Base-by-base conservation (phyloP, 2,888 invertebrate species). In the Lottia scabra region DNA sequence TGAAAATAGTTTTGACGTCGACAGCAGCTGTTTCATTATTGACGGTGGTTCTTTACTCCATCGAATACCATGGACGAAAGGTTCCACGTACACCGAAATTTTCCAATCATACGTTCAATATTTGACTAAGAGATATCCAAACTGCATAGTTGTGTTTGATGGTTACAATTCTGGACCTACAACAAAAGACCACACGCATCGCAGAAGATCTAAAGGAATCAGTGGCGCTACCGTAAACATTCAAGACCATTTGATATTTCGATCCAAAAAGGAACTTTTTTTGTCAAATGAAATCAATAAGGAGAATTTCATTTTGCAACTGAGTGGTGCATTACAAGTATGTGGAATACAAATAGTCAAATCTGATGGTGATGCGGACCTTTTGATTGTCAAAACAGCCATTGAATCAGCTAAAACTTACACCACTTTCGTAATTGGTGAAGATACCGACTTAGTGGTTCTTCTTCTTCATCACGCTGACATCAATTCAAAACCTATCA, bases 321-420 rank as follows among this genome's bases (percentile, higher is more conserved):
- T 30, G 30, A 4, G 30, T 6, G 30, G 2, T 30, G 6, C 2
- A 30, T 30, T 30, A 30, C 4, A 30, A 4, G 30, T 30, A 30
- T 30, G 30, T 30, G 30, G 30, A 30, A 30, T 30, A 30, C 2
- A 30, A 30, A 30, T 6, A 30, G 30, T 30, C 30, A 30, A 30
- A 30, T 30, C 30, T 30, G 30, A 30, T 30, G 30, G 4, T 30
- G 30, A 30, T 75, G 83, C 83, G 16, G 84, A 84, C 66, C 12
- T 76, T n/a, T 68, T 78, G 1, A 82, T 84, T 67, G 81, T 73
- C 4, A 16, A 75, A 63, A 83, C 76, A 26, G 80, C 78, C 0
- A 27, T 82, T 10, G 26, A 67, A 5, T 44, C 15, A 56, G 72
- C 81, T 19, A 30, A 15, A 3, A 48, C 23, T 26, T 13, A 16